Evolutionary conservation across 1,140 invertebrate species (phyloP).

Genomic region (Penaeus indicus): DNA sequence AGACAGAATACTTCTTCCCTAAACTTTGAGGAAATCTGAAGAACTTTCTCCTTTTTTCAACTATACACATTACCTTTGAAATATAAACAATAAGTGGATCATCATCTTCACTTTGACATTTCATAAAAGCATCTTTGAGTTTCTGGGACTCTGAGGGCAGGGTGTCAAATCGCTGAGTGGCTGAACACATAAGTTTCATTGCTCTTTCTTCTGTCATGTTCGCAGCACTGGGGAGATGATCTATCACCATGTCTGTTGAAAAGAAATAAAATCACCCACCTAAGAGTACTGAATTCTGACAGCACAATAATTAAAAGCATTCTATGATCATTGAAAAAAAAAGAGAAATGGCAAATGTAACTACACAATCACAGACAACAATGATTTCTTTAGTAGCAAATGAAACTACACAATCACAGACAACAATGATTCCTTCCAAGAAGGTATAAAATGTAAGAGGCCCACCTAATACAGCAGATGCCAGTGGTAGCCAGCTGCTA

Average conservation of each 20-base stretch:
- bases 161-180: slow-evolving; percentile 78
- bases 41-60: neutral
- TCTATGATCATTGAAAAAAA: neutral
- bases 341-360: slow-evolving; percentile 21
- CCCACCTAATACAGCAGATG: slow-evolving; percentile 79
- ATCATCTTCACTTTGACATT: slow-evolving; percentile 78
- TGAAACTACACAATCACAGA: neutral
- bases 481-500: slow-evolving; percentile 91
- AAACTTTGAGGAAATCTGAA: neutral
- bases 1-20: too few species aligned
- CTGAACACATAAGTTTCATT: slow-evolving; percentile 81
- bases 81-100: slow-evolving; percentile 90
- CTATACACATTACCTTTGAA: slow-evolving; percentile 77
- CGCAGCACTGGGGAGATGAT: slow-evolving; percentile 84
- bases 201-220: slow-evolving; percentile 83
- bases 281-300: neutral
- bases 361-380: neutral
- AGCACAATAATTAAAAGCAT: slow-evolving; percentile 9
- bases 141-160: slow-evolving; percentile 80
- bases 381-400: neutral
- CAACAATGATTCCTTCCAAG: neutral
- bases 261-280: slow-evolving; percentile 22
- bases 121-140: slow-evolving; percentile 83
- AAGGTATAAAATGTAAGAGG: slow-evolving; percentile 16
- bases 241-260: slow-evolving; percentile 80